Base-by-base conservation (phyloP, 2,797 vertebrate species). In the Chanos chanos region DNA sequence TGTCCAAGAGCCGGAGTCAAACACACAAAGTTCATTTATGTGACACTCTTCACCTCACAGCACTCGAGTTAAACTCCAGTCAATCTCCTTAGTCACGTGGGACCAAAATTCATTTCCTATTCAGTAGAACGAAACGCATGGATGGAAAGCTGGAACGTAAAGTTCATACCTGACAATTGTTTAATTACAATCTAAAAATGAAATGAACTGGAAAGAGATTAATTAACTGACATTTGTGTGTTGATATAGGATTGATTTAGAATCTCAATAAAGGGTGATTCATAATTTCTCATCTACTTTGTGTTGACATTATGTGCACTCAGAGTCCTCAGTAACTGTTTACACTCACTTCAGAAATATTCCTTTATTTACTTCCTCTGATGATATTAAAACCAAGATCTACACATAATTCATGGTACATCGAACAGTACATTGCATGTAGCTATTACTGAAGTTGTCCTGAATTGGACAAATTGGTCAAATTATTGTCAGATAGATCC, bases 141-240 rank as follows among this genome's bases (percentile, higher is more conserved):
- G 74, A 49, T 70, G 51, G 39, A 55, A 48, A 15, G 39, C 41
- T 15, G 60, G 33, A 50, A 65, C 43, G 56, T 86, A 92, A 90
- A 92, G 69, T 77, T 72, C 66, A 77, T 64, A 72, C 59, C 63
- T 70, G 70, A 73, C 61, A 70, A 70, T 72, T 63, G 49, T 66
- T 77, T 67, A 59, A 77, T 72, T 70, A 71, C 60, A 53, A 73
- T 47, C 44, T 67, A n/a, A 54, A 64, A 71, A 63, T 73, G 61
- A 62, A 72, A 68, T 66, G 61, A 72, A 52, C 39, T 12, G 15
- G 39, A 75, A 63, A 57, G 7, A 66, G 60, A 62, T 66, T 61
- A 68, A 75, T 75, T 71, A 61, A 70, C 61, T 73, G 62, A 55
- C 67, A 72, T 75, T 72, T 73, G 39, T 64, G 31, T 57, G 50